These are phyloP conservation scores for Equus quagga DNA, from an alignment of 2,113 vertebrate genomes.

Conservation along the genomic window DNA sequence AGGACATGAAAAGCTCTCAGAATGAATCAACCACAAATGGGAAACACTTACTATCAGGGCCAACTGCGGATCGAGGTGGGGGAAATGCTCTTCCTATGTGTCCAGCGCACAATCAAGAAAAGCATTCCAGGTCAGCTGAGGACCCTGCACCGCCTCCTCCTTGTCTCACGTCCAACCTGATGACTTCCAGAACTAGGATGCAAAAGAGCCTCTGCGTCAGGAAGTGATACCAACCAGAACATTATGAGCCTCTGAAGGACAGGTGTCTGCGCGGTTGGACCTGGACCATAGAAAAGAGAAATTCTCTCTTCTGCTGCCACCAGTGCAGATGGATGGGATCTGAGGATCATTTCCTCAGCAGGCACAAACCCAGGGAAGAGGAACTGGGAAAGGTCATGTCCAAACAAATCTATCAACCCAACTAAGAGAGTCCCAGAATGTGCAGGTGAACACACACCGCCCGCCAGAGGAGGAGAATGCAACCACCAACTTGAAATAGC, in stretches of 20 bases:
- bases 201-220: not conserved
- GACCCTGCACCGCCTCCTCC: not conserved
- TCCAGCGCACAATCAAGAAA: not conserved
- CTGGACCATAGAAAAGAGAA: conserved; percentile 67
- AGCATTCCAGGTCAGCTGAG: not conserved
- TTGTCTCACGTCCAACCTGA: not conserved
- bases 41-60: not conserved
- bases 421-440: not conserved
- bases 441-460: accelerated
- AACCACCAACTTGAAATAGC: not conserved
- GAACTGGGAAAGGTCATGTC: conserved; percentile 75
- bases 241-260: not conserved
- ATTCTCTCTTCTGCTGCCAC: conserved; percentile 75
- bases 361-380: conserved; percentile 72
- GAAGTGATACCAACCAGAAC: conserved; percentile 40
- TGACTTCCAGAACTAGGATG: conserved; percentile 64
- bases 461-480: not conserved
- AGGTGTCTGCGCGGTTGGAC: conserved; percentile 75
- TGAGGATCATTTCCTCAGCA: conserved; percentile 66
- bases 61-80: not conserved
- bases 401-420: conserved; percentile 71
- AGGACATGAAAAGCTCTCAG: conserved; percentile 48
- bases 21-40: conserved; percentile 28
- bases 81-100: not conserved
- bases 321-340: conserved; percentile 77